phyloP scores from a whole-genome alignment of 2,113 vertebrate species.

The Onychorhynchus coronatus region DNA sequence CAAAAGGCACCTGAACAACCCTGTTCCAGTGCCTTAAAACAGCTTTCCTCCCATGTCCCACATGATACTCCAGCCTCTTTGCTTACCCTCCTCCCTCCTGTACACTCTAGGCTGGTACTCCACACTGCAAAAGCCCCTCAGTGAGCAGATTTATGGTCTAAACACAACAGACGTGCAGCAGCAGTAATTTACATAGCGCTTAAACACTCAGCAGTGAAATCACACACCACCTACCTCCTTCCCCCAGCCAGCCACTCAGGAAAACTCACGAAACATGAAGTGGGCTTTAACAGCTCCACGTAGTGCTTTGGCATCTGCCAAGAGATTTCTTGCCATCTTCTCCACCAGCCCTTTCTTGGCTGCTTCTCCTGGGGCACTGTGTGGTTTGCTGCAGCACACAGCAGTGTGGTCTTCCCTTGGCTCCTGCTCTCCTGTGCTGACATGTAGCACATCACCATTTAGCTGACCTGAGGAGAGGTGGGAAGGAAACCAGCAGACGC shows the following conservation, averaged over 20 bases:
- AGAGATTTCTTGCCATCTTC: not conserved
- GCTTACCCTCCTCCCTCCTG: not conserved
- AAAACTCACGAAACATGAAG: not conserved
- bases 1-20: accelerated
- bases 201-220: not conserved
- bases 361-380: not conserved
- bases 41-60: not conserved
- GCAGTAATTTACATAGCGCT: not conserved
- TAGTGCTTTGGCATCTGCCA: not conserved
- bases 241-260: not conserved
- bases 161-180: accelerated
- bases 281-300: not conserved
- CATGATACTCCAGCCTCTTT: not conserved
- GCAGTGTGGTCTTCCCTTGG: accelerated
- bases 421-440: not conserved
- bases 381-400: not conserved
- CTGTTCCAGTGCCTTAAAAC: accelerated
- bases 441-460: accelerated
- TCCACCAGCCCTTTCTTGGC: not conserved
- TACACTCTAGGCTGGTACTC: not conserved
- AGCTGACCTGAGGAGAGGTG: not conserved
- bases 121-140: too few species aligned
- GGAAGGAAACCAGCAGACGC: not conserved
- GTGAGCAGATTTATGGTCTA: not conserved
- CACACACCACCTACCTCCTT: not conserved